Conservation (phyloP, 2,797 vertebrate genomes). For the Gadopsis marmoratus region DNA sequence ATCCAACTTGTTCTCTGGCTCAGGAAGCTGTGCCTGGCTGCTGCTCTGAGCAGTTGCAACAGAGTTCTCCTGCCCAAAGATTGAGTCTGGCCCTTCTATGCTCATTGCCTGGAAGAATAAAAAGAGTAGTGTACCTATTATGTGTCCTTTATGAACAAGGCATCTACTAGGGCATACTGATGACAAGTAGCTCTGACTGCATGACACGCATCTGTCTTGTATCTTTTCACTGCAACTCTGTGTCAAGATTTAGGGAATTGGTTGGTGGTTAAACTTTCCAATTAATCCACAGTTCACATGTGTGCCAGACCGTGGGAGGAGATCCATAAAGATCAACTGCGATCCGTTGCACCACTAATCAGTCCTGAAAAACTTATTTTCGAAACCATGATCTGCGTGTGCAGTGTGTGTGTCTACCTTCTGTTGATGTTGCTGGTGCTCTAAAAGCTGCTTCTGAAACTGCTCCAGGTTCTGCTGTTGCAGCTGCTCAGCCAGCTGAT, state of each 20-base stretch:
- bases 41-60: slow-evolving; percentile 90
- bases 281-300: too few relatives aligned
- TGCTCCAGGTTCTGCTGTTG: slow-evolving; percentile 99
- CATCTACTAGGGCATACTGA: not conserved
- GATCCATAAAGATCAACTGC: too few relatives aligned
- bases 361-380: not conserved
- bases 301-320: too few relatives aligned
- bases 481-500: slow-evolving; percentile 97
- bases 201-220: too few relatives aligned
- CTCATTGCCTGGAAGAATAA: slow-evolving; percentile 84
- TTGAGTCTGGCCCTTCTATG: slow-evolving; percentile 92
- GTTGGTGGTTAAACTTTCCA: too few relatives aligned
- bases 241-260: too few relatives aligned
- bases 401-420: slow-evolving; percentile 83
- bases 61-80: slow-evolving; percentile 93
- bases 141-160: not conserved
- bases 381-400: slow-evolving; percentile 9
- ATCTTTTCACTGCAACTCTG: too few relatives aligned
- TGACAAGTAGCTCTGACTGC: not conserved
- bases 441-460: slow-evolving; percentile 95
- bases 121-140: not conserved
- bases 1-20: slow-evolving; percentile 91
- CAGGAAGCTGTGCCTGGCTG: slow-evolving; percentile 91
- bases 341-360: not conserved
- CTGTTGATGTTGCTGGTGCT: slow-evolving; percentile 88